A percentile compares a stretch with the other conserved stretches of the same genome.
Evolutionary conservation across 2,113 vertebrate species (phyloP).

Genomic region (Ammospiza nelsoni): DNA sequence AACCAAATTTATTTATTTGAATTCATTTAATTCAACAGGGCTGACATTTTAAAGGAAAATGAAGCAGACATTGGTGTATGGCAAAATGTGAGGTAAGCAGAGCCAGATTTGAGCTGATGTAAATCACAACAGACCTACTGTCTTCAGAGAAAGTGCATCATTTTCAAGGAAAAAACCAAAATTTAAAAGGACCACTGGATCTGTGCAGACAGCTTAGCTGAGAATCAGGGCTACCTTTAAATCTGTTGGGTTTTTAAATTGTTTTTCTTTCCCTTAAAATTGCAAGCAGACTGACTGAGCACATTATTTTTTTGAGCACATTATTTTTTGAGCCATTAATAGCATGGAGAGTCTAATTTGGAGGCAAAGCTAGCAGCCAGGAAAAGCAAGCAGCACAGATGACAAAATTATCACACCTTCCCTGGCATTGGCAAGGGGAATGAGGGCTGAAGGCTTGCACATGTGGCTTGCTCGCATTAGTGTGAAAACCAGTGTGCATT

Average conservation of each 20-base stretch:
- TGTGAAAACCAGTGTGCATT: slow-evolving; percentile 35
- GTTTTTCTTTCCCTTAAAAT: not conserved
- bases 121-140: not conserved
- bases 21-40: not conserved
- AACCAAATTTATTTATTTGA: not conserved
- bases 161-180: not conserved
- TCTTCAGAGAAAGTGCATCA: not conserved
- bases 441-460: slow-evolving; percentile 61
- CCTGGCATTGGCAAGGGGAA: slow-evolving; percentile 61
- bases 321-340: slow-evolving; percentile 44
- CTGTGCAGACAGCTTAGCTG: not conserved
- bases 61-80: not conserved
- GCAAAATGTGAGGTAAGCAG: not conserved
- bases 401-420: slow-evolving; percentile 79
- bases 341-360: slow-evolving; percentile 18
- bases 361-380: slow-evolving; percentile 32
- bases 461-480: slow-evolving; percentile 67
- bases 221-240: not conserved
- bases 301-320: not conserved
- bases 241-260: not conserved
- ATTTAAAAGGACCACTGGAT: not conserved
- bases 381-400: slow-evolving; percentile 71
- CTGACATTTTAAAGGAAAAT: not conserved
- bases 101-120: not conserved
- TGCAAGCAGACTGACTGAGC: not conserved